A percentile compares a stretch with the other conserved stretches of the same genome.
phyloP scores from a whole-genome alignment of 2,888 invertebrate genomes.

The Xanthia icteritia region DNA sequence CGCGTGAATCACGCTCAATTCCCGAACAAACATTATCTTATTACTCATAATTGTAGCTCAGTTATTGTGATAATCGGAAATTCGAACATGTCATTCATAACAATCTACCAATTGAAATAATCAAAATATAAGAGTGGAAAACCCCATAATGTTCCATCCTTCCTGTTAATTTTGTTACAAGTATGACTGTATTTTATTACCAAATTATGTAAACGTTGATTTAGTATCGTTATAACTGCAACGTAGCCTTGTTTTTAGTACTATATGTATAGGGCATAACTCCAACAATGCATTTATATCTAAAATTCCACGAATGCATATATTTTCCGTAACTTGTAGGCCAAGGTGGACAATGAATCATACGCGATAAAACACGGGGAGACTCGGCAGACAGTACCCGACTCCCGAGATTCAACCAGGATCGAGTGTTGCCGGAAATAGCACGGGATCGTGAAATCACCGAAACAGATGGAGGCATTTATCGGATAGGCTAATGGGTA shows the following conservation, averaged over 20 bases:
- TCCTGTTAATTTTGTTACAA: background rate
- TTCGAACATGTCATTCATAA: slow-evolving; percentile 60
- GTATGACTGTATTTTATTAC: slow-evolving; percentile 10
- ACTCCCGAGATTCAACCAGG: slow-evolving; percentile 55
- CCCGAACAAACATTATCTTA: slow-evolving; percentile 74
- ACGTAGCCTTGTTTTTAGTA: background rate
- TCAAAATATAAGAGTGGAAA: slow-evolving; percentile 40
- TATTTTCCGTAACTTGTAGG: slow-evolving; percentile 57
- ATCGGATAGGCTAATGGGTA: slow-evolving; percentile 58
- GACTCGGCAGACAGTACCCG: slow-evolving; percentile 50
- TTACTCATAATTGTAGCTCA: slow-evolving; percentile 77
- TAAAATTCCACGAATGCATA: slow-evolving; percentile 56
- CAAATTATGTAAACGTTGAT: slow-evolving; percentile 28
- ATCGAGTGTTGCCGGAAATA: slow-evolving; percentile 73
- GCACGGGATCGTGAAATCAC: slow-evolving; percentile 62
- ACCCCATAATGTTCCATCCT: slow-evolving; percentile 9
- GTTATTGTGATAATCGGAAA: slow-evolving; percentile 65
- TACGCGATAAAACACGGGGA: slow-evolving; percentile 51
- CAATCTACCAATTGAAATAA: slow-evolving; percentile 50
- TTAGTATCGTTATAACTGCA: background rate
- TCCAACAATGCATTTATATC: slow-evolving; percentile 36
- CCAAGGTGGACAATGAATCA: slow-evolving; percentile 66
- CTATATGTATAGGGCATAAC: slow-evolving; percentile 7
- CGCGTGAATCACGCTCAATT: slow-evolving; percentile 77
- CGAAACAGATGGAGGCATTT: slow-evolving; percentile 66